Conservation (phyloP, 1,140 invertebrate genomes). For the Paralvinella palmiformis region DNA sequence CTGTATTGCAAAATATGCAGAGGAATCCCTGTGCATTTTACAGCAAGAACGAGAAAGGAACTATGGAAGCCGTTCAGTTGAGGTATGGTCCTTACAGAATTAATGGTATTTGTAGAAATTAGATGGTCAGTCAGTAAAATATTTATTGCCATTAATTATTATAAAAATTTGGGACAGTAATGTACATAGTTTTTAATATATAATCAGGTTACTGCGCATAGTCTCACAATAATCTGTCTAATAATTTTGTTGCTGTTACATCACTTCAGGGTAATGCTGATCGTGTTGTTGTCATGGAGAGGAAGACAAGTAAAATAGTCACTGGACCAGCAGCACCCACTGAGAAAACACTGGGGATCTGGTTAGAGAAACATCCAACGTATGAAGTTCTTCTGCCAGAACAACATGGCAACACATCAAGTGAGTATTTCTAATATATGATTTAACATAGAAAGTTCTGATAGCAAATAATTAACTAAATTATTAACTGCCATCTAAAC, state of each 20-base stretch:
- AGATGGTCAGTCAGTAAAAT: no score
- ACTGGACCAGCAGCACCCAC: slow-evolving; percentile 71
- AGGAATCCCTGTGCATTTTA: slow-evolving; percentile 58
- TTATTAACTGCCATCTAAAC: no score
- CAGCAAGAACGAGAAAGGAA: slow-evolving; percentile 30
- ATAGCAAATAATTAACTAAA: no score
- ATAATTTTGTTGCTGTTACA: no score
- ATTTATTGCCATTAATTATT: no score
- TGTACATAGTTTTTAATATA: not conserved
- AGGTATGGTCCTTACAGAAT: no score
- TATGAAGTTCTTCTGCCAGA: slow-evolving; percentile 72
- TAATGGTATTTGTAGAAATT: no score
- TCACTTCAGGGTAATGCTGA: slow-evolving; percentile 1
- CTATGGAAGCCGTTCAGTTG: slow-evolving; percentile 9
- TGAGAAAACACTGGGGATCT: slow-evolving; percentile 67
- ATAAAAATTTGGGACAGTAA: no score
- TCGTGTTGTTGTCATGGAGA: slow-evolving; percentile 69
- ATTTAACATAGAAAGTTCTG: not conserved
- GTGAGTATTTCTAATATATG: not conserved
- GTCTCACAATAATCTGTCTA: no score
- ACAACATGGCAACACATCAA: not conserved
- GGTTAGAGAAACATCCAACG: slow-evolving; percentile 78
- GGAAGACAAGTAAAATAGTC: slow-evolving; percentile 67
- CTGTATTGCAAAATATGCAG: slow-evolving; percentile 78
- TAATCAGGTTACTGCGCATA: not conserved